Percentiles rank a stretch among this genome's conserved stretches.
Conservation (phyloP, 2,888 invertebrate genomes). For the Flexamia atlantica region DNA sequence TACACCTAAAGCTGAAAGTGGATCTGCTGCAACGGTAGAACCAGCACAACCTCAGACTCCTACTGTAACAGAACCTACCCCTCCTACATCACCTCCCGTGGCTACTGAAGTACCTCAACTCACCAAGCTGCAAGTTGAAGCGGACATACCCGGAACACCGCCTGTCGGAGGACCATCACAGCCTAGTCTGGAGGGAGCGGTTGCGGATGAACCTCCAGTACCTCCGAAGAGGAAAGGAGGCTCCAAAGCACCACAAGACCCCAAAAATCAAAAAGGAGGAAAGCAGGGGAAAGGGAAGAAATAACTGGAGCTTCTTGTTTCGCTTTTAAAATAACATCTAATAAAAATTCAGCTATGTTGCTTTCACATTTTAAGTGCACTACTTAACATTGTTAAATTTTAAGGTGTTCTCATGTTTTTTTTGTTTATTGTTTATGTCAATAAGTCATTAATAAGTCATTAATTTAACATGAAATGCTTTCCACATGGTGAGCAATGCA, state of each 20-base stretch:
- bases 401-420: neutral
- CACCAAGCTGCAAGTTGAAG: constrained; percentile 65
- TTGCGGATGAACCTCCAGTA: constrained; percentile 68
- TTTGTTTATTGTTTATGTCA: neutral
- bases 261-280: constrained; percentile 58
- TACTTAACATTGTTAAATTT: neutral
- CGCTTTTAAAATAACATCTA: constrained; percentile 4
- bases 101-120: constrained; percentile 55
- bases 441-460: neutral
- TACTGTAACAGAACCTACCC: constrained; percentile 64
- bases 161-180: constrained; percentile 38
- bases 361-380: neutral
- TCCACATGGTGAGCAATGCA: neutral
- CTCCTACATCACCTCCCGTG: constrained; percentile 61
- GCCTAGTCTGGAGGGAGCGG: constrained; percentile 18
- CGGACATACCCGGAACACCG: constrained; percentile 70
- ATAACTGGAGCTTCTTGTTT: constrained; percentile 9
- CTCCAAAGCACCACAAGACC: constrained; percentile 57
- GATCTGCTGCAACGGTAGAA: constrained; percentile 56
- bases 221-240: constrained; percentile 69
- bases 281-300: constrained; percentile 65
- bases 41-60: constrained; percentile 66
- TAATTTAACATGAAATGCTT: constrained; percentile 31
- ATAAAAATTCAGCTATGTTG: constrained; percentile 6
- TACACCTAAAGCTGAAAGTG: constrained; percentile 62